Percentiles rank a stretch among this genome's conserved stretches.
These are phyloP conservation scores for Chorisops tibialis DNA, from an alignment of 2,888 invertebrate species.

Conservation along the genomic window DNA sequence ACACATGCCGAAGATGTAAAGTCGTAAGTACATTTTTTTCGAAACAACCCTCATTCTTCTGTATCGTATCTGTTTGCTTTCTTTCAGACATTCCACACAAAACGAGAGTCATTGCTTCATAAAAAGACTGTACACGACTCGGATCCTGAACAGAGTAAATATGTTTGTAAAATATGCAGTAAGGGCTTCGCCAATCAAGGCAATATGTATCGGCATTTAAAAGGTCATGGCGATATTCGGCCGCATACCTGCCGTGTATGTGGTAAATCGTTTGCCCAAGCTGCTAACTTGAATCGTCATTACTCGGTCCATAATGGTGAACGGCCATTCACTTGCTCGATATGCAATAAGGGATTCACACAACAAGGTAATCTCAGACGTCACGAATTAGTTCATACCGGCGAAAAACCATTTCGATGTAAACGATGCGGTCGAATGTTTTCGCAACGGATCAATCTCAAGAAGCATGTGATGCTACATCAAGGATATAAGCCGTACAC, in stretches of 20 bases:
- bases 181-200: slow-evolving; percentile 51
- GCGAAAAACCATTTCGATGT: slow-evolving; percentile 51
- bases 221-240: slow-evolving; percentile 50
- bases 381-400: slow-evolving; percentile 50
- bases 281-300: slow-evolving; percentile 47
- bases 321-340: slow-evolving; percentile 47
- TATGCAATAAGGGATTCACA: slow-evolving; percentile 50
- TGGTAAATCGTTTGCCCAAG: slow-evolving; percentile 49
- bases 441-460: slow-evolving; percentile 50
- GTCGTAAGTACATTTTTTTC: not conserved
- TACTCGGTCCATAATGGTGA: slow-evolving; percentile 51
- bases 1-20: slow-evolving; percentile 12
- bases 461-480: slow-evolving; percentile 51
- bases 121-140: slow-evolving; percentile 46
- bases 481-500: slow-evolving; percentile 48
- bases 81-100: slow-evolving; percentile 45
- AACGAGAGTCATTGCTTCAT: slow-evolving; percentile 49
- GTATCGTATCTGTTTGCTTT: not conserved
- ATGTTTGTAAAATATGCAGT: slow-evolving; percentile 47
- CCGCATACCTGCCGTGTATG: slow-evolving; percentile 48
- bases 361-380: slow-evolving; percentile 51
- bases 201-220: slow-evolving; percentile 50
- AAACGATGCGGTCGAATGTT: slow-evolving; percentile 49
- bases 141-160: slow-evolving; percentile 48
- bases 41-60: not conserved